phyloP scores from a whole-genome alignment of 2,797 vertebrate species.

The Taenioides sp. region DNA sequence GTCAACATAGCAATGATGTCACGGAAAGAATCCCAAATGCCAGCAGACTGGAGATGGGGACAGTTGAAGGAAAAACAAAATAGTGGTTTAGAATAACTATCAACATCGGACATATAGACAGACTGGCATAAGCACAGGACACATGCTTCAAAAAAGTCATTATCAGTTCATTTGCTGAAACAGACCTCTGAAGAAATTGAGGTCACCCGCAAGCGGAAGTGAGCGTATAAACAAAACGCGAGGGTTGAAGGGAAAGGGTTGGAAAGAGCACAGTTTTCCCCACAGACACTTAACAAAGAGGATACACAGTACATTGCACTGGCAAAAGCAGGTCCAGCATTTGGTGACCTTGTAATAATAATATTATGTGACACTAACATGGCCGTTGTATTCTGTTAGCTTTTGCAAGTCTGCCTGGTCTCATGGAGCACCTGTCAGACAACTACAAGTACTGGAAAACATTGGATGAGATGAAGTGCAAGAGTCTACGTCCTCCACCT shows the following conservation, averaged over 20 bases:
- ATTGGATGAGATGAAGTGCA: slow-evolving; percentile 92
- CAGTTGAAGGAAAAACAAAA: slow-evolving; percentile 36
- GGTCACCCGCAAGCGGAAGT: slow-evolving; percentile 39
- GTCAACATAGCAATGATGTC: slow-evolving; percentile 73
- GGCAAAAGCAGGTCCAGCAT: background rate
- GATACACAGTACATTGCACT: background rate
- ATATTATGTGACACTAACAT: background rate
- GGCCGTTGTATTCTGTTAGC: slow-evolving; percentile 66
- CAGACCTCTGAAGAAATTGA: slow-evolving; percentile 15
- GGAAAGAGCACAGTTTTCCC: slow-evolving; percentile 19
- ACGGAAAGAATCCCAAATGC: slow-evolving; percentile 72
- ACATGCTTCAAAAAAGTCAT: slow-evolving; percentile 35
- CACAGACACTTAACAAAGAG: slow-evolving; percentile 7
- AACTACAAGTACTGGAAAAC: slow-evolving; percentile 98
- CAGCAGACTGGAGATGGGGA: slow-evolving; percentile 33
- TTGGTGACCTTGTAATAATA: slow-evolving; percentile 30
- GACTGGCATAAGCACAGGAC: slow-evolving; percentile 27
- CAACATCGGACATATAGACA: slow-evolving; percentile 1
- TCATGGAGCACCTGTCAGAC: slow-evolving; percentile 91
- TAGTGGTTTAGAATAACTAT: slow-evolving; percentile 14
- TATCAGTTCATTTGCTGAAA: slow-evolving; percentile 20
- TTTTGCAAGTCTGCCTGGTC: slow-evolving; percentile 89
- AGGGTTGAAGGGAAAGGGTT: slow-evolving; percentile 5
- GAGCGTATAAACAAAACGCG: slow-evolving; percentile 47
- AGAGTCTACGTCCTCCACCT: slow-evolving; percentile 85